Percentiles rank a stretch among this genome's conserved stretches.
phyloP scores from a whole-genome alignment of 2,797 vertebrate genomes.

The Coilia nasus region DNA sequence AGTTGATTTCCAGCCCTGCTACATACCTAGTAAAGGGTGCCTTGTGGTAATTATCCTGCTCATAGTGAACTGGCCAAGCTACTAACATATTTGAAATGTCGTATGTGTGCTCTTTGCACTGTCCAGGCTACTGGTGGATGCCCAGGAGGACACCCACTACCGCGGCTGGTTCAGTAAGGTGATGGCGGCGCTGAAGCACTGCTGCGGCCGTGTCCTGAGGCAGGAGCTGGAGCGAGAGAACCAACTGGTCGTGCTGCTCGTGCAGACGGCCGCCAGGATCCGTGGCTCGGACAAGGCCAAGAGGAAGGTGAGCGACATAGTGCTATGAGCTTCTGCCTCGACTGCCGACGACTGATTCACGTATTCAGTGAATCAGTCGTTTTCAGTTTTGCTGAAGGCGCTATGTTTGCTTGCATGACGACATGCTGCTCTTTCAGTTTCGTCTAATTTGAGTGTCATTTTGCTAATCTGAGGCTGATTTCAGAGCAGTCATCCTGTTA shows the following conservation, averaged over 20 bases:
- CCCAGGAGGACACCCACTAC: constrained; percentile 81
- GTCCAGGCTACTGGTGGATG: constrained; percentile 88
- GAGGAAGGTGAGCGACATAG: constrained; percentile 77
- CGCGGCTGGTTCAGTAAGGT: constrained; percentile 87
- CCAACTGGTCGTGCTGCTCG: constrained; percentile 78
- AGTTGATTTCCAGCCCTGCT: too few species aligned
- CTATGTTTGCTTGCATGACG: not conserved
- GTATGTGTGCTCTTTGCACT: not conserved
- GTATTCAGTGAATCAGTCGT: not conserved
- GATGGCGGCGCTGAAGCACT: constrained; percentile 83
- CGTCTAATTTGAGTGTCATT: not conserved
- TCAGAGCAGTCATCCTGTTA: not conserved
- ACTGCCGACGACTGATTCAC: not conserved
- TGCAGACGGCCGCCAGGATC: constrained; percentile 82
- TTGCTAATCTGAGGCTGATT: not conserved
- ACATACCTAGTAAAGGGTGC: too few species aligned
- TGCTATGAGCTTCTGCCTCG: not conserved
- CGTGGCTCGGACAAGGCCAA: constrained; percentile 74
- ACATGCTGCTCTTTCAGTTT: not conserved
- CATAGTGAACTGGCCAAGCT: not conserved
- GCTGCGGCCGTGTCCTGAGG: constrained; percentile 82
- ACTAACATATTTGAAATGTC: not conserved
- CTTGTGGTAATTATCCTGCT: not conserved
- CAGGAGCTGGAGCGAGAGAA: constrained; percentile 85
- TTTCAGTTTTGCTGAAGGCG: not conserved